Conservation (phyloP, 2,113 vertebrate species). For the Cavia aperea region DNA sequence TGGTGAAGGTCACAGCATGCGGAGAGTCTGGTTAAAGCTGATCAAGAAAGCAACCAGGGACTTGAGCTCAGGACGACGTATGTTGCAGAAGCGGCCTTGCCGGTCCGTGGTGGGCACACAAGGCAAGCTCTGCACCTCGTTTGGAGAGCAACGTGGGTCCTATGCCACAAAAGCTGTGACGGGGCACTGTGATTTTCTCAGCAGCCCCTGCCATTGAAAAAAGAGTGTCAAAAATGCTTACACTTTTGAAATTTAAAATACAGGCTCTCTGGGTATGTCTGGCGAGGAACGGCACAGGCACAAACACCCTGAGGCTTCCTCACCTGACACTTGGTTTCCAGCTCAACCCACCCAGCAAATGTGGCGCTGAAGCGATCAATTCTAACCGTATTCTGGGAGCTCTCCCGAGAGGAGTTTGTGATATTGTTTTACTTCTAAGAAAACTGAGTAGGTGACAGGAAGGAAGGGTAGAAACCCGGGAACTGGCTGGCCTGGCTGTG, state of each 20-base stretch:
- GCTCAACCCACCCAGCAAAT: neutral
- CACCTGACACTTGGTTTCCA: neutral
- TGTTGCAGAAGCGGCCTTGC: conserved; percentile 68
- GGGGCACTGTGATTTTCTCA: neutral
- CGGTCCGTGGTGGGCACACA: conserved; percentile 66
- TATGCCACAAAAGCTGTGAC: neutral
- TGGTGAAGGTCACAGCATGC: conserved; percentile 76
- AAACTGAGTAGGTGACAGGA: neutral
- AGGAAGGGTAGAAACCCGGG: neutral
- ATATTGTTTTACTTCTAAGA: conserved; percentile 1
- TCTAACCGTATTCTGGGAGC: neutral
- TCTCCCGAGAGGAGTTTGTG: neutral
- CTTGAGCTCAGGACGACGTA: conserved; percentile 64
- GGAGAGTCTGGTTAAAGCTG: conserved; percentile 77
- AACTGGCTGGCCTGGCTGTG: neutral
- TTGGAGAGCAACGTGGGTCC: conserved; percentile 19
- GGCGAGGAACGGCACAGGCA: neutral
- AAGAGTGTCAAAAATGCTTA: neutral
- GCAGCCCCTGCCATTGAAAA: neutral
- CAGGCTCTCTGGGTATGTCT: neutral
- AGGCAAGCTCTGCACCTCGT: neutral
- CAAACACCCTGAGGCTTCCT: neutral
- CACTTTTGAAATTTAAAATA: conserved; percentile 21
- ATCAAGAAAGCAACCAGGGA: conserved; percentile 74
- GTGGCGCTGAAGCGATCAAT: neutral